These are phyloP conservation scores for Odobenus rosmarus DNA, from an alignment of 2,113 vertebrate species.

Conservation along the genomic window DNA sequence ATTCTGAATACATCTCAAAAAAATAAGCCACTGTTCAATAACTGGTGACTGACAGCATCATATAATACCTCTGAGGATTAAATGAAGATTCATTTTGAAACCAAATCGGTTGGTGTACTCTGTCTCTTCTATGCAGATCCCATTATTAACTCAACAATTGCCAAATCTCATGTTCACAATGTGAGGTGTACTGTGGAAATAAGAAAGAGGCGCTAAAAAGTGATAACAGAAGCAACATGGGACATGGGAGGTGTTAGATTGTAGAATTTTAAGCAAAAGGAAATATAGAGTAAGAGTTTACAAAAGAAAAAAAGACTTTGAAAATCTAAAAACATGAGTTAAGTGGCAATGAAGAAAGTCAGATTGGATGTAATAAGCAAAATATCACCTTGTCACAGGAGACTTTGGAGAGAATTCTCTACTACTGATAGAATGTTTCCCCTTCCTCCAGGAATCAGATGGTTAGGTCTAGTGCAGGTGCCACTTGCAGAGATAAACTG, in stretches of 20 bases:
- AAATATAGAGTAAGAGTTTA: not conserved
- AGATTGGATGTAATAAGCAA: not conserved
- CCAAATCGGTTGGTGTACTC: not conserved
- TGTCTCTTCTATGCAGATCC: not conserved
- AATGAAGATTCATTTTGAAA: constrained; percentile 37
- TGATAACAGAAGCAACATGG: not conserved
- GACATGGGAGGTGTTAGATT: not conserved
- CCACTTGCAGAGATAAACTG: not conserved
- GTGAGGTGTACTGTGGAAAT: not conserved
- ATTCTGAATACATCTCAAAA: constrained; percentile 21
- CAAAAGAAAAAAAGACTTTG: not conserved
- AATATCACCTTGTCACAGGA: not conserved
- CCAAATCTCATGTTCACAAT: not conserved
- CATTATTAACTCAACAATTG: constrained; percentile 19
- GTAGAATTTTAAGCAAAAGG: not conserved
- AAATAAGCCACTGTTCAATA: not conserved
- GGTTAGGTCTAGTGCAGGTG: not conserved
- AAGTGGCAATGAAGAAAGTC: not conserved
- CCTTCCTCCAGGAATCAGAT: not conserved
- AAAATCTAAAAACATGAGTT: constrained; percentile 1
- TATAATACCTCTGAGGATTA: not conserved
- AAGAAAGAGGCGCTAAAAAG: not conserved
- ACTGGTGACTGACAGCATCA: not conserved
- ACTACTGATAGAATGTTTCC: not conserved
- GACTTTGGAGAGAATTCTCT: not conserved